Percentiles rank a stretch among this genome's conserved stretches.
These are phyloP conservation scores for Gasteruption jaculator DNA, from an alignment of 2,888 invertebrate species.

Conservation along the genomic window DNA sequence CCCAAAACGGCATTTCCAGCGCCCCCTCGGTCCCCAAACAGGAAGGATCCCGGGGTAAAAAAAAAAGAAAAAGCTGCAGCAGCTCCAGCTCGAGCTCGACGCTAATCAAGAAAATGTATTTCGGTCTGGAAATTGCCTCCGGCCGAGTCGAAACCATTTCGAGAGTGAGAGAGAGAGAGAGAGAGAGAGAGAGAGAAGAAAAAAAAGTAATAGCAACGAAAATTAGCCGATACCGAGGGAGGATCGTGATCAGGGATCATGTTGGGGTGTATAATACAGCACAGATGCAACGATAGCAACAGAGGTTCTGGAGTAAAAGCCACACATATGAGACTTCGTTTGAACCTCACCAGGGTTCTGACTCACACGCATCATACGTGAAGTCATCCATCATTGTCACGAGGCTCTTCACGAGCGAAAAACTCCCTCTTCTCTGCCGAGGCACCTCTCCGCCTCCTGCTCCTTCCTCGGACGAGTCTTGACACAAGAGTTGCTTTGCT, in stretches of 20 bases:
- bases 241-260: conserved; percentile 35
- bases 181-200: conserved; percentile 9
- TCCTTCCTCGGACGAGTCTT: too few species aligned
- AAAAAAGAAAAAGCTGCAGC: too few species aligned
- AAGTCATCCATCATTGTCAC: conserved; percentile 52
- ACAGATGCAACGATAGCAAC: conserved; percentile 47
- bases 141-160: conserved; percentile 9
- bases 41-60: too few species aligned
- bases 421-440: conserved; percentile 26
- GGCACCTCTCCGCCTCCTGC: conserved; percentile 15
- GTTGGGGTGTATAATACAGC: conserved; percentile 37
- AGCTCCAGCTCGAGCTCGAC: too few species aligned
- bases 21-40: too few species aligned
- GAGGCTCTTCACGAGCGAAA: conserved; percentile 44
- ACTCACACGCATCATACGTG: conserved; percentile 48
- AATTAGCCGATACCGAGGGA: conserved; percentile 37
- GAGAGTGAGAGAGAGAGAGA: conserved; percentile 7
- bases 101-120: too few species aligned
- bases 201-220: conserved; percentile 44
- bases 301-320: conserved; percentile 39
- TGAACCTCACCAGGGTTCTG: conserved; percentile 39
- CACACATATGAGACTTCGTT: conserved; percentile 41
- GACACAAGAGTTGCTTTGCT: too few species aligned
- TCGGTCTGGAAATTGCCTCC: too few species aligned
- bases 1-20: too few species aligned